Base-by-base conservation (phyloP, 2,113 vertebrate species). In the Sphaerodactylus townsendi region DNA sequence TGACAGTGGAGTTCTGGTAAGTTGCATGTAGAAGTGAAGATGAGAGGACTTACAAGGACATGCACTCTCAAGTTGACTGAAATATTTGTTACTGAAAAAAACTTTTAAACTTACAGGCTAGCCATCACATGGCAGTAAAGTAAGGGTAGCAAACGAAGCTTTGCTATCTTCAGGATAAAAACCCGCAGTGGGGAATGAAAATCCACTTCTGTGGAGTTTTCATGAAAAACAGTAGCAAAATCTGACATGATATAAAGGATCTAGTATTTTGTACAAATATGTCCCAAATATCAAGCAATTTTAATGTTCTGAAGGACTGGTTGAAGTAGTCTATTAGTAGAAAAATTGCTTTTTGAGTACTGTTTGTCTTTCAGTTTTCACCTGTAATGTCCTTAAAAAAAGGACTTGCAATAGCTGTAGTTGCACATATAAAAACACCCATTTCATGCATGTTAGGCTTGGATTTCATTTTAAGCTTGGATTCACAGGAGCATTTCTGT, bases 1-100 rank as follows among this genome's bases (percentile, higher is more conserved):
- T 97, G 96, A 97, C 95, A 92, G 95, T 93, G 93, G 93, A 96
- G 93, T 96, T 95, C 95, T 77, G 96, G 96, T 97, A 94, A 97
- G 96, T 89, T 91, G 3, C 62, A 66, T 77, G 25, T 13, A 37
- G 30, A 77, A 41, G 71, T 68, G 3, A 35, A 50, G 33, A 13
- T 3, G 1, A 41, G 62, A 33, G 71, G n/a, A 30, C 41, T 84
- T 85, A 39, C 14, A 19, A 0, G 8, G 70, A 7, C 2, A 1
- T 0, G 5, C 11, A 8, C 28, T 30, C n/a, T 62, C 0, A 7
- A 73, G 23, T 28, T 66, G 48, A 44, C 53, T 50, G 64, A 17
- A 83, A 30, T 78, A 10, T 70, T 78, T 80, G 39, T 86, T 92
- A 64, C n/a, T 66, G 81, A 77, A 89, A 50, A n/a, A 25, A 11